Evolutionary conservation across 2,113 vertebrate genomes (phyloP), one percentile per base, ranked within the genome.

Genomic region (Apeltes quadracus): DNA sequence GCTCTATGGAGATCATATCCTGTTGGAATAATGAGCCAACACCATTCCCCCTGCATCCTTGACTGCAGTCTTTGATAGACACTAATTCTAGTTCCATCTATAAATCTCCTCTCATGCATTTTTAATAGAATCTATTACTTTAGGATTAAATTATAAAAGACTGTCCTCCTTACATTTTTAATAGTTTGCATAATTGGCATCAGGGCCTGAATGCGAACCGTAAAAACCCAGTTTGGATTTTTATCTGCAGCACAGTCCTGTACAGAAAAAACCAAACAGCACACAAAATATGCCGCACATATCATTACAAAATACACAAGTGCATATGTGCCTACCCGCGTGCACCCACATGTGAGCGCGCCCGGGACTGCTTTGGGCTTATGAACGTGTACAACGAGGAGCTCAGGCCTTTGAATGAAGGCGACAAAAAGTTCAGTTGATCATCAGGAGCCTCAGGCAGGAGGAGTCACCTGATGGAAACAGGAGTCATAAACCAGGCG

Each of bases 61-160:
- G 85, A 89, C 89, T 90, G 83, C 88, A 90, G 78, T 85, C 91
- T 94, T 92, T 93, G 91, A 94, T 92, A 91, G 92, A 92, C 92
- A 91, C 91, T 92, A 92, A 94, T 93, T 94, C 89, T 87, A 91
- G 91, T 90, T 94, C 91, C 92, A 93, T 94, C 92, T 93, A 93
- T 94, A 93, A 94, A 93, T 90, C 90, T 89, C 88, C 88, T 78
- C 92, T 93, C 91, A 93, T 94, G 90, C 91, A 94, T 94, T 92
- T 93, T 94, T 94, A 93, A 94, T 92, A 89, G 91, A 94, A 93
- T 94, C 92, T 94, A 94, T 94, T 94, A 93, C 92, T 94, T 94
- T 93, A 93, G 92, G 93, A 94, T 94, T 94, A 93, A 94, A 94
- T 94, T 94, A 94, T 94, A 94, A 93, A 93, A 93, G 92, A 92